Conservation (phyloP, 2,888 invertebrate species). For the Stenolophus ochropezus region DNA sequence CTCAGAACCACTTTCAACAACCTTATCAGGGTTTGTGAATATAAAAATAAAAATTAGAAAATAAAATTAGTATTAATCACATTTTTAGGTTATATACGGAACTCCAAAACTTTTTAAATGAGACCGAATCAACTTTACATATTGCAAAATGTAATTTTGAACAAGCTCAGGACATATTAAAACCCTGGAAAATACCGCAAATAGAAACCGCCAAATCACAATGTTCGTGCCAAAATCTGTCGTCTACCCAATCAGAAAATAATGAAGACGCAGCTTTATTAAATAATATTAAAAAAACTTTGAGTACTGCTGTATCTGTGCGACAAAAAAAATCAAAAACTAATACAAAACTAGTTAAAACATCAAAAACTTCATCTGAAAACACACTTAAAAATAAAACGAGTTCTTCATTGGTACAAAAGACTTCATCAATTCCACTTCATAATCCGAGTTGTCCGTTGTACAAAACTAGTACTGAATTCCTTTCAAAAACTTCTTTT, state of each 20-base stretch:
- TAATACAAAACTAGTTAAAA: not conserved
- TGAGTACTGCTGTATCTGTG: slow-evolving; percentile 20
- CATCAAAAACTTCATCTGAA: not conserved
- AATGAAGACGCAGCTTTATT: slow-evolving; percentile 18
- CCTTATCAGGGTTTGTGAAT: not conserved
- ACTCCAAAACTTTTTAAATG: slow-evolving; percentile 24
- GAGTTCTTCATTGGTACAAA: not conserved
- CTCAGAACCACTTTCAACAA: not conserved
- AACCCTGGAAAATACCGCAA: slow-evolving; percentile 47
- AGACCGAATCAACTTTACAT: slow-evolving; percentile 17
- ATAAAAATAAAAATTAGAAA: not conserved
- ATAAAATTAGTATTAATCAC: not conserved
- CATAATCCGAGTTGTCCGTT: slow-evolving; percentile 40
- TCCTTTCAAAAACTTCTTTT: slow-evolving; percentile 8
- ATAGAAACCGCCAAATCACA: not conserved
- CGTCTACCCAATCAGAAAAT: not conserved
- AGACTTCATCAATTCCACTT: not conserved
- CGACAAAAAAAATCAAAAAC: slow-evolving; percentile 19
- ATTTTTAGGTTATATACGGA: slow-evolving; percentile 24
- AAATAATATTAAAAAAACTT: slow-evolving; percentile 46
- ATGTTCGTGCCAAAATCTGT: slow-evolving; percentile 32
- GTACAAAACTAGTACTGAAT: slow-evolving; percentile 4
- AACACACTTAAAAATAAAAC: not conserved
- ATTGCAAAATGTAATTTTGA: slow-evolving; percentile 17
- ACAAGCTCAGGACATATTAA: slow-evolving; percentile 22